Evolutionary conservation across 2,113 vertebrate species (phyloP), one percentile per base, ranked within the genome.

Genomic region (Calidris pugnax): DNA sequence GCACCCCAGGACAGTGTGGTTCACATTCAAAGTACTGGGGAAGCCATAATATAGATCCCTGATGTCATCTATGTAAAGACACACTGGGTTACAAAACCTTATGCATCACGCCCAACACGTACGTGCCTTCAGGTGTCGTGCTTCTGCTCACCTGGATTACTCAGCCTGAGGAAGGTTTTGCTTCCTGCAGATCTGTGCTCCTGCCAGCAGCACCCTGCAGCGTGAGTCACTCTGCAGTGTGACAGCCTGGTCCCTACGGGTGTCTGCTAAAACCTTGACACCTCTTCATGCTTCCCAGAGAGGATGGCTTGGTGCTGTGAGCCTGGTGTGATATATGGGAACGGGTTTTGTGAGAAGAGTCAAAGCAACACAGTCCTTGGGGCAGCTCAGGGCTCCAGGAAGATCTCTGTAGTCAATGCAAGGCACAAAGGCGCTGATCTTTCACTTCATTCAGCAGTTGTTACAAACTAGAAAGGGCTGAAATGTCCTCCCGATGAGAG

Each of bases 131-230:
- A 75, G 84, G 91, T 37, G 73, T 85, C 8, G 0, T 0, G 1
- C n/a, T 53, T 77, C 41, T 78, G 87, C 87, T 95, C 89, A 85
- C 91, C 95, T 94, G 66, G 43, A 35, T 96, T 78, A 85, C 87
- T 96, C 93, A 96, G 53, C 8, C 77, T 79, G 84, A 68, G 2
- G 2, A 33, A 68, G 66, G 53, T 78, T 78, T 72, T 55, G 48
- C 80, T 76, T 95, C 84, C 66, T 64, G 73, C 82, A 53, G 71
- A 12, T 43, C 78, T 22, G 35, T 47, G 66, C 1, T 64, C 71
- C 78, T 93, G 64, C 62, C 79, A 72, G 72, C 45, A 75, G 39
- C 23, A 12, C 64, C 47, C 76, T 1, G 2, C 3, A 28, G 14
- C 2, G 0, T 89, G 93, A 95, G 17, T 91, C 95, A 87, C 45